Conservation (phyloP, 2,113 vertebrate species). For the Sinocyclocheilus anshuiensis region DNA sequence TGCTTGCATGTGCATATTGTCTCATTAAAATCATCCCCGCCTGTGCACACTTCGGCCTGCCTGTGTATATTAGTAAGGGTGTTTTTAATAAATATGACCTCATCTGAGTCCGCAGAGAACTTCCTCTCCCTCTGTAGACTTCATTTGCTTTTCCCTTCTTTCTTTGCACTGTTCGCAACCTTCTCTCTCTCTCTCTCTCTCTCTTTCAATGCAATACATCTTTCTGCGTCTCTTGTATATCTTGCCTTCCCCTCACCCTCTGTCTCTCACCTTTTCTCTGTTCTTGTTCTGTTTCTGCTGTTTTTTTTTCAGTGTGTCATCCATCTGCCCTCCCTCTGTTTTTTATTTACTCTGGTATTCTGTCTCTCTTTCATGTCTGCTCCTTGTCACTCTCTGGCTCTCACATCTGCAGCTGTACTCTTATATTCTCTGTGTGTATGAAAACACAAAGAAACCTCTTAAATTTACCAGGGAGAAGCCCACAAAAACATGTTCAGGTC, state of each 20-base stretch:
- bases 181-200: no score
- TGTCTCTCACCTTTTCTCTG: slow-evolving; percentile 18
- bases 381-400: slow-evolving; percentile 28
- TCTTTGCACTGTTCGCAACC: background rate
- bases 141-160: slow-evolving; percentile 33
- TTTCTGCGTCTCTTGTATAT: background rate
- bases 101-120: slow-evolving; percentile 44
- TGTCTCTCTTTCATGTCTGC: slow-evolving; percentile 43
- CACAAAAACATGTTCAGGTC: background rate
- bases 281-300: slow-evolving; percentile 10
- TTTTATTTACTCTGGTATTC: slow-evolving; percentile 11
- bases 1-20: slow-evolving; percentile 42
- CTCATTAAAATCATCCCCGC: slow-evolving; percentile 11
- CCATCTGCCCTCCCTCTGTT: slow-evolving; percentile 4
- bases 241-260: background rate
- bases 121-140: slow-evolving; percentile 39
- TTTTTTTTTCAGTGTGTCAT: background rate
- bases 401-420: slow-evolving; percentile 37
- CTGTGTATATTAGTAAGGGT: slow-evolving; percentile 37
- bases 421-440: slow-evolving; percentile 5
- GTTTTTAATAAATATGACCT: slow-evolving; percentile 59
- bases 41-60: slow-evolving; percentile 23
- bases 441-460: background rate
- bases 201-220: slow-evolving; percentile 16
- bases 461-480: background rate